These are phyloP conservation scores for Ardeotis arabs DNA, from an alignment of 2,113 vertebrate genomes.

Conservation along the genomic window DNA sequence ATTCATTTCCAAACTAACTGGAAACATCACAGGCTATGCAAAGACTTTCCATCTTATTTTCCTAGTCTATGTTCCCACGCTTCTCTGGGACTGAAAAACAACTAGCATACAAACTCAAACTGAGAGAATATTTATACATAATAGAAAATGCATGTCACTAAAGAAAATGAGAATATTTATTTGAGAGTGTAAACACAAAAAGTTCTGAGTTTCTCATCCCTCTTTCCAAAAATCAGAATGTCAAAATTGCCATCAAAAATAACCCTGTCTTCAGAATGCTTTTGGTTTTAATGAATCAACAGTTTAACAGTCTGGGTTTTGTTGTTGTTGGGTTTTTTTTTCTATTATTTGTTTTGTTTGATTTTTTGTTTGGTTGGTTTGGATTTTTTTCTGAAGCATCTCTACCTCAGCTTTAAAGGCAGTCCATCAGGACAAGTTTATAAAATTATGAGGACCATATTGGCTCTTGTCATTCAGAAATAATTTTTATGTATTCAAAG, in stretches of 20 bases:
- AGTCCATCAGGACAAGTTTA: neutral
- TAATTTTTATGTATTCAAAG: slow-evolving; percentile 30
- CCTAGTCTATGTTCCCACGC: neutral
- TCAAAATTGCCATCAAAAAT: neutral
- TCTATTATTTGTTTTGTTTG: neutral
- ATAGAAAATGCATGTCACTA: neutral
- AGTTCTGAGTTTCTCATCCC: neutral
- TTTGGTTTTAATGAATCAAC: neutral
- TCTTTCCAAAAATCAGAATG: neutral
- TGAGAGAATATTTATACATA: neutral
- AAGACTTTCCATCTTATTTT: neutral
- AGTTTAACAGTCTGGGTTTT: neutral
- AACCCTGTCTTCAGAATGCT: neutral
- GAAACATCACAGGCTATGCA: neutral
- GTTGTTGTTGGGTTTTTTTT: rapidly evolving
- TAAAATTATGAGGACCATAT: neutral
- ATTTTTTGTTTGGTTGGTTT: neutral
- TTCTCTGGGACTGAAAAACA: neutral
- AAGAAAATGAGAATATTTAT: neutral
- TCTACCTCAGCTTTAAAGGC: neutral
- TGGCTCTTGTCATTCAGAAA: neutral
- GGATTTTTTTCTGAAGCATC: neutral
- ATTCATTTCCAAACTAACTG: neutral
- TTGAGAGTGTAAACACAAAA: neutral
- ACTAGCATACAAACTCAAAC: neutral